Percentiles rank a stretch among this genome's conserved stretches.
phyloP scores from a whole-genome alignment of 2,888 invertebrate species.

The Tetragonisca angustula region DNA sequence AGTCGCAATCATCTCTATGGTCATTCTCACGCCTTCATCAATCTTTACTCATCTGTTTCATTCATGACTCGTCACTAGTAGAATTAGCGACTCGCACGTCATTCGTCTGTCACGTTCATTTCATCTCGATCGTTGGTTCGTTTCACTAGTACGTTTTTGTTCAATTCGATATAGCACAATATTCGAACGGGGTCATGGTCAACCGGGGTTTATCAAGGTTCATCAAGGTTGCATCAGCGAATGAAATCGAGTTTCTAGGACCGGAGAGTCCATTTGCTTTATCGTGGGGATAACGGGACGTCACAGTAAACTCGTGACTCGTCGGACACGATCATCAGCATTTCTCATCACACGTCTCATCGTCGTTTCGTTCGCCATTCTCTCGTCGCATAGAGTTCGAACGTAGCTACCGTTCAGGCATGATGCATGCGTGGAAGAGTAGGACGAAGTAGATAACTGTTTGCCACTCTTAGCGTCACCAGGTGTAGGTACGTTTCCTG shows the following conservation, averaged over 20 bases:
- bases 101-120: neutral
- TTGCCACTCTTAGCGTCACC: constrained; percentile 6
- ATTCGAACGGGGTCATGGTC: neutral
- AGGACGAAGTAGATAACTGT: constrained; percentile 42
- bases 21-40: neutral
- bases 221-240: neutral
- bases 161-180: neutral
- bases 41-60: neutral
- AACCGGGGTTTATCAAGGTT: too few species aligned
- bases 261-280: neutral
- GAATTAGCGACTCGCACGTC: neutral
- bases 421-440: constrained; percentile 62
- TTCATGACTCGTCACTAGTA: neutral
- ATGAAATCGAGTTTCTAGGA: neutral
- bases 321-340: constrained; percentile 10
- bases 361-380: constrained; percentile 47
- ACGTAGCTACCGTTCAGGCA: constrained; percentile 50
- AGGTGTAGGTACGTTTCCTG: constrained; percentile 12
- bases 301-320: neutral
- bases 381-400: constrained; percentile 61
- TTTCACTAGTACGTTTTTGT: neutral
- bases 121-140: constrained; percentile 6
- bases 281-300: neutral
- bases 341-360: constrained; percentile 44
- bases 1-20: constrained; percentile 1